Evolutionary conservation across 2,888 invertebrate species (phyloP).

Genomic region (Drosophila nigritarsus): DNA sequence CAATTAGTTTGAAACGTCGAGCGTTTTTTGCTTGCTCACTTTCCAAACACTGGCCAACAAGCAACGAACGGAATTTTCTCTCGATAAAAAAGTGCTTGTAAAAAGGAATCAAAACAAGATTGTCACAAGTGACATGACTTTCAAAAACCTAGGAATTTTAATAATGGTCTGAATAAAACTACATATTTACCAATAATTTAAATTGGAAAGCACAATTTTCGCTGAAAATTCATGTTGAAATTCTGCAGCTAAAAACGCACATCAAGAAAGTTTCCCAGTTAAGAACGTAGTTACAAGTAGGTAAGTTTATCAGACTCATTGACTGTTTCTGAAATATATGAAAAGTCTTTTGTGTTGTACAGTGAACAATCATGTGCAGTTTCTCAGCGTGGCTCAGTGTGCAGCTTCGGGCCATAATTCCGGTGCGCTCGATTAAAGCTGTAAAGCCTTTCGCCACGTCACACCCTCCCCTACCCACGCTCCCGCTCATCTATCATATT

Average conservation of each 20-base stretch:
- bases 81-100: no score
- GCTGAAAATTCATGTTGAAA: not conserved
- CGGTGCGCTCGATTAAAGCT: slow-evolving; percentile 73
- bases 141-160: no score
- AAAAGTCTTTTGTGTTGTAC: not conserved
- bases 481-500: slow-evolving; percentile 48
- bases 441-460: slow-evolving; percentile 45
- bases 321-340: not conserved
- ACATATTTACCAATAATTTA: no score
- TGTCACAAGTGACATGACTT: not conserved
- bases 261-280: not conserved
- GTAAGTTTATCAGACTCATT: not conserved
- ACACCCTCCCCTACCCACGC: not conserved
- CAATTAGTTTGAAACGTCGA: slow-evolving; percentile 46
- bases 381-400: slow-evolving; percentile 19
- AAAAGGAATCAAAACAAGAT: not conserved
- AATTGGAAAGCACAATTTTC: not conserved
- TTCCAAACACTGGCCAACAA: slow-evolving; percentile 20
- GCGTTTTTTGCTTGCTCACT: slow-evolving; percentile 7
- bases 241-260: no score
- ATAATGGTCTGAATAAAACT: not conserved
- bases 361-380: slow-evolving; percentile 19
- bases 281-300: not conserved
- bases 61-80: not conserved
- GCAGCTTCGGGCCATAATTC: slow-evolving; percentile 37